Percentiles rank a stretch among this genome's conserved stretches.
phyloP scores from a whole-genome alignment of 2,113 vertebrate genomes.

The Suricata suricatta region DNA sequence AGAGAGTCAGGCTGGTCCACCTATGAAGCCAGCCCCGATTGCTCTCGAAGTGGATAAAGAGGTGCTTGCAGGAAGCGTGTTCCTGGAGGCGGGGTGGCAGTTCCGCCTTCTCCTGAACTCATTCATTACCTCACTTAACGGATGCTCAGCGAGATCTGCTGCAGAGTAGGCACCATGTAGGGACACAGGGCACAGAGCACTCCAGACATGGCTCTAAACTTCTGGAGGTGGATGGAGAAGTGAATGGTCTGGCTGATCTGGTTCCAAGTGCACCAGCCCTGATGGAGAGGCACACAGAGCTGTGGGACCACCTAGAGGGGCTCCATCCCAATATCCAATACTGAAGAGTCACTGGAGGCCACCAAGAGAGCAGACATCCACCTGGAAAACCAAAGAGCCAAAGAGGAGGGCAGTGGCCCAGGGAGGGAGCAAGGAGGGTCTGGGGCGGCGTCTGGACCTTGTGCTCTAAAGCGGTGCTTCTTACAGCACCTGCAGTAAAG shows the following conservation, averaged over 20 bases:
- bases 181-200: neutral
- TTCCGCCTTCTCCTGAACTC: no score
- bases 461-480: neutral
- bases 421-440: neutral
- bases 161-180: neutral
- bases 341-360: neutral
- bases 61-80: neutral
- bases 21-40: neutral
- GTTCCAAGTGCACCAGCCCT: neutral
- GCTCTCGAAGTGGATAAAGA: neutral
- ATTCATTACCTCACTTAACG: no score
- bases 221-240: neutral
- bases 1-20: neutral
- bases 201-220: fast-evolving
- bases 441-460: neutral
- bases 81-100: neutral
- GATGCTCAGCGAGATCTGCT: neutral
- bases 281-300: neutral
- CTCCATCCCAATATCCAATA: neutral
- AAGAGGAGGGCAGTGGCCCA: neutral
- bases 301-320: no score
- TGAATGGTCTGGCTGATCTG: neutral
- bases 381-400: neutral
- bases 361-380: neutral
- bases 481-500: neutral